phyloP scores from a whole-genome alignment of 1,140 invertebrate species.

The Polyergus mexicanus region DNA sequence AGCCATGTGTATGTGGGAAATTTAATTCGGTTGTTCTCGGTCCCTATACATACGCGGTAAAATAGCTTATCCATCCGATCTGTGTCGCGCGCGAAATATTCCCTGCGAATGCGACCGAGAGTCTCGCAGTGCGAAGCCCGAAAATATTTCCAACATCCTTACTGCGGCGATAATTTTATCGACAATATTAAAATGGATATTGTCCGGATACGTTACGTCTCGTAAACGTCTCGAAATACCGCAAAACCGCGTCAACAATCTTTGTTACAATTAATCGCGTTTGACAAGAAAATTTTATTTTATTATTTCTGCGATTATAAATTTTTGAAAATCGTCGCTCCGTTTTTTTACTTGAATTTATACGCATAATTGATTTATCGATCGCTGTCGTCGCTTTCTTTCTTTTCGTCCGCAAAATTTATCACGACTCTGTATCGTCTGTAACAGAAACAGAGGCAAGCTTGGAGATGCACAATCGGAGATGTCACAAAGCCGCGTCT shows the following conservation, averaged over 20 bases:
- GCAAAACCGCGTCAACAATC: not conserved
- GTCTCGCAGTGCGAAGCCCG: not conserved
- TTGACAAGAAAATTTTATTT: not conserved
- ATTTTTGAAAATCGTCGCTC: not conserved
- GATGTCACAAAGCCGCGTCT: slow-evolving; percentile 25
- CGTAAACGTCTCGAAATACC: not conserved
- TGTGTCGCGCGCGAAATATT: slow-evolving; percentile 53
- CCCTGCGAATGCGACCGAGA: slow-evolving; percentile 7
- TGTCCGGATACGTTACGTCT: not conserved
- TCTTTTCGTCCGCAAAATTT: not conserved
- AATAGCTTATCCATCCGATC: slow-evolving; percentile 65
- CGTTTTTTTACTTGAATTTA: not conserved
- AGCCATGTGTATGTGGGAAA: slow-evolving; percentile 47
- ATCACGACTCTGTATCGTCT: not conserved
- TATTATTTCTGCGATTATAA: not conserved
- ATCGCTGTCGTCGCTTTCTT: not conserved
- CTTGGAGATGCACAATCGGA: slow-evolving; percentile 23
- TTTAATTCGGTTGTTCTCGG: slow-evolving; percentile 65
- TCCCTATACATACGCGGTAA: not conserved
- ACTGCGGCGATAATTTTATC: slow-evolving; percentile 16
- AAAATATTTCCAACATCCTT: slow-evolving; percentile 24
- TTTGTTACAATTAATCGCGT: not conserved
- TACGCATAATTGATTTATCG: not conserved
- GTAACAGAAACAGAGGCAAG: slow-evolving; percentile 19
- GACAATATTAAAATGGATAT: not conserved